phyloP scores from a whole-genome alignment of 2,888 invertebrate species.

The Acheta domesticus region DNA sequence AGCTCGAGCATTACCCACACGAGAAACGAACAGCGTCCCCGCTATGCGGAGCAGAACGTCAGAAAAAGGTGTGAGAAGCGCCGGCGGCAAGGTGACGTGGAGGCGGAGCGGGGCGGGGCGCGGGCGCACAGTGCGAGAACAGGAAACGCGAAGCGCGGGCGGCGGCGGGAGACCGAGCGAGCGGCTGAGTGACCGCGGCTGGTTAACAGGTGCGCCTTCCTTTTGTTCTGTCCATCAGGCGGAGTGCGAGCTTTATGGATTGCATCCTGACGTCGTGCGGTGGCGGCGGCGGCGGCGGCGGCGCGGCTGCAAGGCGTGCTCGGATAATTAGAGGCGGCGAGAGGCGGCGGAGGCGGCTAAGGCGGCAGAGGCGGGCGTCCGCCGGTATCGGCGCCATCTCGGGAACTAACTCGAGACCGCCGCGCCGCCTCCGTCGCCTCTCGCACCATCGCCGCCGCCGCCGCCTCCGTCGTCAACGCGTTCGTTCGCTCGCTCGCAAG shows the following conservation, averaged over 20 bases:
- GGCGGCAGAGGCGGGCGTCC: neutral
- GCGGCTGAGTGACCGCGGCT: constrained; percentile 10
- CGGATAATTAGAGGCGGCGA: constrained; percentile 7
- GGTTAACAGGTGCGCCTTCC: constrained; percentile 10
- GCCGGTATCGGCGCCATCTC: constrained; percentile 5
- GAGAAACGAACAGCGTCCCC: too few relatives aligned
- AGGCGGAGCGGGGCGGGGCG: neutral
- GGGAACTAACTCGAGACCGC: constrained; percentile 1
- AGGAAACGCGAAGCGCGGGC: neutral
- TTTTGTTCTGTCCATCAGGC: constrained; percentile 9
- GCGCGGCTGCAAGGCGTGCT: neutral
- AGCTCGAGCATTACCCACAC: too few relatives aligned
- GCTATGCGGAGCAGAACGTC: too few relatives aligned
- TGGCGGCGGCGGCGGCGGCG: neutral
- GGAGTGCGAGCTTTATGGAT: constrained; percentile 9
- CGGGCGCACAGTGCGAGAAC: neutral
- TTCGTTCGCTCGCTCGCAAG: too few relatives aligned
- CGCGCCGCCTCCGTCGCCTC: neutral
- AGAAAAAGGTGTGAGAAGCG: neutral
- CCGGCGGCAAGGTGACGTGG: neutral
- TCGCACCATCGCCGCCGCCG: neutral
- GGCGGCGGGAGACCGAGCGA: neutral
- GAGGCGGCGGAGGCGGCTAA: neutral
- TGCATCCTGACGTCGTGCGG: constrained; percentile 6
- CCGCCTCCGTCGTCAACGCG: too few relatives aligned